Base-by-base conservation (phyloP, 2,888 invertebrate species). In the Amiota minor region DNA sequence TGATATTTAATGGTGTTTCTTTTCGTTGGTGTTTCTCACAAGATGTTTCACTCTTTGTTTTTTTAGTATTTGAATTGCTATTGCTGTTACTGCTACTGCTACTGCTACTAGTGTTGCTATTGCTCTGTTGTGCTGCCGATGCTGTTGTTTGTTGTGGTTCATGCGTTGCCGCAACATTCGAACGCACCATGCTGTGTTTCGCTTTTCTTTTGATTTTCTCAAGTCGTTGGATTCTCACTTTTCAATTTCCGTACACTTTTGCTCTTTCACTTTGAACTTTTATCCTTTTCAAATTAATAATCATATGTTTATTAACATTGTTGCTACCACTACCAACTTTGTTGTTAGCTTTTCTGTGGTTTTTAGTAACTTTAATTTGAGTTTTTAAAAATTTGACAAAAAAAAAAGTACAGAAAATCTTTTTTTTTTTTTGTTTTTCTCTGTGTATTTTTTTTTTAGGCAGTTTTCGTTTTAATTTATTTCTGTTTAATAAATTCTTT, bases 111-210 rank as follows among this genome's bases (percentile, higher is more conserved):
- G 18, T 77, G 62, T 14, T 73, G 77, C 70, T 81, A 70, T 67
- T 78, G 73, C 20, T 74, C 71, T 12, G 16, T 20, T 59, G 59
- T 72, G 16, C 70, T 71, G 59, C 50, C 45, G 76, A 70, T 72
- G 81, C 71, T 6, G 77, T 74, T 71, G 79, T 74, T 70, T 78
- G 75, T 72, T 83, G 75, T 67, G 81, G 85, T 75, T 86, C 80
- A 70, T 82, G 74, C 84, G 88, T 76, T 80, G 87, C 80, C 68
- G 87, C 81, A 80, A 86, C 88, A 81, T 86, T 88, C 84, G 89
- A 83, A 81, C 89, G 89, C 83, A 90, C 89, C 89, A 89, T 89
- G 74, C 84, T 87, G 80, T 71, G 45, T 62, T 14, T 62, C 65
- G 20, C 50, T 70, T 23, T 65, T 69, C 56, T 61, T 70, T 50